Evolutionary conservation across 1,140 invertebrate genomes (phyloP).

Genomic region (Atta texana): DNA sequence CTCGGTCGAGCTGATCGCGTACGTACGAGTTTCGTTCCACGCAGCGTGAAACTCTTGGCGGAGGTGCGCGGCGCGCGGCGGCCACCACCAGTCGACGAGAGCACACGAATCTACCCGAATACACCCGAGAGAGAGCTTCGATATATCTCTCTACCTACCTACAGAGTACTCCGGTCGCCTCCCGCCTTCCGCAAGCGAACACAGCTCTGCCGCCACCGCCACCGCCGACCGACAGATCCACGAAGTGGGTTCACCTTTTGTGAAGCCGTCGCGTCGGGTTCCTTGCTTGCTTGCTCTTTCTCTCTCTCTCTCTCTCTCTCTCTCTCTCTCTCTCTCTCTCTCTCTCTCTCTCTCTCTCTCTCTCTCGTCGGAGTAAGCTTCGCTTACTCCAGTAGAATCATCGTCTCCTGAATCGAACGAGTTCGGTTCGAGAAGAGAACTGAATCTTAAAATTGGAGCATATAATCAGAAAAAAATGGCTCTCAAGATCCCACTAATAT

Average conservation of each 20-base stretch:
- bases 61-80: constrained; percentile 77
- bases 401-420: neutral
- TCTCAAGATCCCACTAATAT: neutral
- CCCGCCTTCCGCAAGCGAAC: constrained; percentile 67
- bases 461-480: neutral
- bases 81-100: constrained; percentile 77
- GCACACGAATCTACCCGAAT: constrained; percentile 75
- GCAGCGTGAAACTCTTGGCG: constrained; percentile 83
- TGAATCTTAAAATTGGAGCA: neutral
- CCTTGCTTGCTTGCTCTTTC: neutral
- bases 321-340: neutral
- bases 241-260: constrained; percentile 74
- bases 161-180: constrained; percentile 63
- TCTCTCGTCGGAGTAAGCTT: neutral
- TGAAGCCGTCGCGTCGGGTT: constrained; percentile 36
- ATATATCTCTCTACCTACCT: constrained; percentile 63
- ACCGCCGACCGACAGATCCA: constrained; percentile 60
- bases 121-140: constrained; percentile 54
- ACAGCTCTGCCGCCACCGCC: constrained; percentile 21
- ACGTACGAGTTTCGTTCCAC: constrained; percentile 84
- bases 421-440: too few species aligned
- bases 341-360: too few species aligned
- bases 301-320: too few species aligned
- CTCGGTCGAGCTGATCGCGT: constrained; percentile 84
- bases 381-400: neutral